phyloP scores from a whole-genome alignment of 2,797 vertebrate genomes.

The Pangasius macronema region DNA sequence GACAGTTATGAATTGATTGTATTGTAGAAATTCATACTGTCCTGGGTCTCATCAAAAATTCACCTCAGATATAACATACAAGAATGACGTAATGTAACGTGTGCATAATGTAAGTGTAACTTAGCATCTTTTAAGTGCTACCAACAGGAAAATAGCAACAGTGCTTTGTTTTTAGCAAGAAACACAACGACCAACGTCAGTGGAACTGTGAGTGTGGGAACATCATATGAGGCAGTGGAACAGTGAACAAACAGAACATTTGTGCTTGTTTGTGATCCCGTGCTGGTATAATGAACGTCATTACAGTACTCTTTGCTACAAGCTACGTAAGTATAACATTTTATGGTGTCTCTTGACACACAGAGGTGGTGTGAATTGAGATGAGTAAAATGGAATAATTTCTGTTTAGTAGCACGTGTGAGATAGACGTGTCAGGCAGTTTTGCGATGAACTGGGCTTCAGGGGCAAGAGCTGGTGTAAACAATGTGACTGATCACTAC shows the following conservation, averaged over 20 bases:
- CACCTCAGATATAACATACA: not conserved
- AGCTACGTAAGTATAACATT: not conserved
- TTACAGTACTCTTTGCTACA: not conserved
- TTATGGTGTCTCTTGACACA: not conserved
- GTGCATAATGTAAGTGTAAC: not conserved
- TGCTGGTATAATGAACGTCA: not conserved
- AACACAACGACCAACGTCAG: not conserved
- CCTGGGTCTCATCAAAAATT: too few species aligned
- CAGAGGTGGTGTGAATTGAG: not conserved
- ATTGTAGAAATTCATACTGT: not conserved
- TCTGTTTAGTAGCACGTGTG: not conserved
- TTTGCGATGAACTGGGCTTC: not conserved
- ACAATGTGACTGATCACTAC: not conserved
- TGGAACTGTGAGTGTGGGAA: not conserved
- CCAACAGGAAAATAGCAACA: not conserved
- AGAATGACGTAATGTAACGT: not conserved
- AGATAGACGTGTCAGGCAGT: not conserved
- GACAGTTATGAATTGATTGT: not conserved
- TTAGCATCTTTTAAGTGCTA: not conserved
- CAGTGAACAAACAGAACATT: not conserved
- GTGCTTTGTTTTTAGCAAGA: not conserved
- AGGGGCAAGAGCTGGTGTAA: not conserved
- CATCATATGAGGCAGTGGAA: not conserved
- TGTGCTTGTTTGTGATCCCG: not conserved
- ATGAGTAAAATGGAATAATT: not conserved